These are phyloP conservation scores for Eptesicus fuscus DNA, from an alignment of 2,113 vertebrate species.

Conservation along the genomic window DNA sequence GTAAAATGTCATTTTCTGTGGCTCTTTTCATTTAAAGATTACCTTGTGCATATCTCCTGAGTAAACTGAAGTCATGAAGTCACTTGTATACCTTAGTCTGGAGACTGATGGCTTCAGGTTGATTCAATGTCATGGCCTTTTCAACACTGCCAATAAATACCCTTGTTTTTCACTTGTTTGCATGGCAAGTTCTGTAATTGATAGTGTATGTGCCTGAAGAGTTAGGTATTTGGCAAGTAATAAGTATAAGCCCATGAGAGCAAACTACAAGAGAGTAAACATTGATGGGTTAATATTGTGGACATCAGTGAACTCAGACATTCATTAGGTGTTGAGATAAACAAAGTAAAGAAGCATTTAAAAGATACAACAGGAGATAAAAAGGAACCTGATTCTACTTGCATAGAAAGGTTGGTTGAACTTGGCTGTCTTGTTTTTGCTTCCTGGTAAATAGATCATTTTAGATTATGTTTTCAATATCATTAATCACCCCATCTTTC, in stretches of 20 bases:
- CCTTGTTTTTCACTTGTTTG: conserved; percentile 53
- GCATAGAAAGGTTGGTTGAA: background rate
- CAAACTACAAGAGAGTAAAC: conserved; percentile 39
- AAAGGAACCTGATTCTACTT: background rate
- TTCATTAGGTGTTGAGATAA: background rate
- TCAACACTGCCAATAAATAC: background rate
- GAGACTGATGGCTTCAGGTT: background rate
- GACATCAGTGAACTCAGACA: conserved; percentile 8
- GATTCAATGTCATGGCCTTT: conserved; percentile 1
- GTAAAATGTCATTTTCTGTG: conserved; percentile 22
- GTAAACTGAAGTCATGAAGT: conserved; percentile 5
- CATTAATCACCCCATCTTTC: background rate
- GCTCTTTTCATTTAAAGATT: conserved; percentile 48
- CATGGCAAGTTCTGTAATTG: conserved; percentile 31
- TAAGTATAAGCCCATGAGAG: background rate
- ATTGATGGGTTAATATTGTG: background rate
- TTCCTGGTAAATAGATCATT: conserved; percentile 19
- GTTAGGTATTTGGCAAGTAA: background rate
- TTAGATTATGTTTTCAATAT: conserved; percentile 10
- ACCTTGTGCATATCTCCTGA: background rate
- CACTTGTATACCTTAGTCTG: background rate
- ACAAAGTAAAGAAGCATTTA: conserved; percentile 12
- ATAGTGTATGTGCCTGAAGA: conserved; percentile 21
- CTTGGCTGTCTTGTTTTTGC: conserved; percentile 1
- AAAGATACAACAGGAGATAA: background rate